Base-by-base conservation (phyloP, 2,888 invertebrate genomes). In the Iselma pallidipennis region DNA sequence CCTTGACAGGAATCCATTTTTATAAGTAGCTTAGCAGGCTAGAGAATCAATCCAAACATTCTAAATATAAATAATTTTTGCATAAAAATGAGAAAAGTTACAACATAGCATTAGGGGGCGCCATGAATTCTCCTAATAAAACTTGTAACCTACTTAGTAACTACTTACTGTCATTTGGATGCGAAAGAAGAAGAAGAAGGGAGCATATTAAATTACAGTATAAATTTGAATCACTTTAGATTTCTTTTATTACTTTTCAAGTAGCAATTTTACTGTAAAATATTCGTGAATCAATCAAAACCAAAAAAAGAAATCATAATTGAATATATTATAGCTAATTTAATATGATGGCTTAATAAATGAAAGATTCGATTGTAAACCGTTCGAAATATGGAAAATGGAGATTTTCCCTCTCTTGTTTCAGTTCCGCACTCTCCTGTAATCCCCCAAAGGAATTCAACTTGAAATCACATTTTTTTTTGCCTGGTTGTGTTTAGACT, bases 191-290 rank as follows among this genome's bases (percentile, higher is more conserved):
- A 5, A 55, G 33, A 61, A 54, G 61, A 59, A 63, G 59, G 60
- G 55, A 62, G 66, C 66, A 67, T 67, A 70, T 70, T 66, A 67
- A 67, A 68, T 70, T 66, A 67, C 67, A 65, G 68, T 65, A 68
- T 70, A 67, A 70, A 70, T 68, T 68, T 68, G 68, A 67, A 70
- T 68, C 65, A 59, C 66, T 66, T n/a, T 66, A 63, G 65, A 66
- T 66, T 68, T 63, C 62, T 65, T 65, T 66, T 67, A 68, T 68
- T 68, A 66, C 66, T 64, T 66, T 66, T 12, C 48, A 61, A 31
- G 31, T 31, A 31, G 5, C n/a, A n/a, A n/a, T n/a, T n/a, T n/a
- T n/a, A n/a, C n/a, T n/a, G n/a, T n/a, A 14, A 33, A 33, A n/a
- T 1, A 37, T 37, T 37, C 37, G n/a, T n/a, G n/a, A n/a, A n/a